Evolutionary conservation across 2,888 invertebrate genomes (phyloP), one percentile per base, ranked within the genome.

Genomic region (Disparrhopalites patrizii): DNA sequence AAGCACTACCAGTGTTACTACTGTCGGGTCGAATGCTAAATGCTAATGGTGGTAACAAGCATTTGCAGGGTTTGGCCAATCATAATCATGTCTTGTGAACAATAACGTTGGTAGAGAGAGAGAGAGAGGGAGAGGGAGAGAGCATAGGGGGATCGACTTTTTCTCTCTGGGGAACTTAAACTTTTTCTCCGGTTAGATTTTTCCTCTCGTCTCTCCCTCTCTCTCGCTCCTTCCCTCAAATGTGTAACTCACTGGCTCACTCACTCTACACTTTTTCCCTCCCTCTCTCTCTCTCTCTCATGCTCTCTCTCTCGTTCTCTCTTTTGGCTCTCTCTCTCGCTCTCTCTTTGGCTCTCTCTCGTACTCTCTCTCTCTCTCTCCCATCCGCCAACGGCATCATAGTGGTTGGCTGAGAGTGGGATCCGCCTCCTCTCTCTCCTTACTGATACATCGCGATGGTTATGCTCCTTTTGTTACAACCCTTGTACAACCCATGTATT

Each of bases 1-100:
- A 68, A 67, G 68, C 51, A 68, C 71, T 71, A 71, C 71, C 65
- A 69, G 71, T 71, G 69, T 71, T 71, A 69, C 62, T 38, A 57
- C 70, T 72, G 71, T 72, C 74, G 74, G 73, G 64, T 67, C 56
- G 62, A 65, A 65, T 72, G 71, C 74, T 73, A 73, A 74, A 43
- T 43, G 73, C 74, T 73, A 73, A 74, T 73, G 74, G 72, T 74
- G 73, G 74, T 69, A 74, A 74, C 74, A 73, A 73, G 73, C 71
- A 71, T 70, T 73, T 73, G 60, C 70, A 62, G 70, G 66, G 70
- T 72, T 73, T 73, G 74, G 74, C 74, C 74, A 74, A 74, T 74
- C 74, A 74, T 74, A 74, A 74, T 74, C 74, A 73, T 74, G 73
- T 73, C 73, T 72, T 72, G 70, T 69, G 70, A 72, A 72, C 70